These are phyloP conservation scores for Chrysaora quinquecirrha DNA, from an alignment of 30 jellyfish, hydroid and myxozoan species.

Conservation along the genomic window DNA sequence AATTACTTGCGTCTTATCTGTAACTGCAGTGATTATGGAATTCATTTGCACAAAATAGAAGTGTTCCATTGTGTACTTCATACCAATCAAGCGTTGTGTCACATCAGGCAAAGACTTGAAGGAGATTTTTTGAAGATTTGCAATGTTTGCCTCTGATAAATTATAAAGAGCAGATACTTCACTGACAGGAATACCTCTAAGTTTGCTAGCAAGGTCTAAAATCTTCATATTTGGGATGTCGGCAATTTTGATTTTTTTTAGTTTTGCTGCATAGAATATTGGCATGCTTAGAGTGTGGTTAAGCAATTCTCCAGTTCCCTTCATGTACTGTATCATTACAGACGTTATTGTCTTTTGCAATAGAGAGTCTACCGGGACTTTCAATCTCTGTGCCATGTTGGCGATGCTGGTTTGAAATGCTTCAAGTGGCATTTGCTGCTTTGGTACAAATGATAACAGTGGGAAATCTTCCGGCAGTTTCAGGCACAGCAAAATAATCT, in stretches of 20 bases:
- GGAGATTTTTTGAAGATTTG: background rate
- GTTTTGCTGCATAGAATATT: conserved; percentile 13
- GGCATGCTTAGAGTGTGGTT: conserved; percentile 15
- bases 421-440: background rate
- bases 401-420: conserved; percentile 8
- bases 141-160: background rate
- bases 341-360: background rate
- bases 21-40: conserved; percentile 13
- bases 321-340: background rate
- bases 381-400: conserved; percentile 25
- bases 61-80: background rate
- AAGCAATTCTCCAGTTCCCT: background rate
- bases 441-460: background rate
- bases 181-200: background rate
- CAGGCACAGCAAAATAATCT: conserved; percentile 17
- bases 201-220: background rate
- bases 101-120: conserved; percentile 11
- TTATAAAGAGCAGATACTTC: background rate
- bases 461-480: conserved; percentile 60
- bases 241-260: background rate
- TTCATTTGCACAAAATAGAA: conserved; percentile 41
- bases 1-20: background rate
- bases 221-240: conserved; percentile 8
- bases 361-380: conserved; percentile 5
- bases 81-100: background rate